Evolutionary conservation across 2,888 invertebrate species (phyloP), one percentile per base, ranked within the genome.

Genomic region (Dicyrtomina minuta): DNA sequence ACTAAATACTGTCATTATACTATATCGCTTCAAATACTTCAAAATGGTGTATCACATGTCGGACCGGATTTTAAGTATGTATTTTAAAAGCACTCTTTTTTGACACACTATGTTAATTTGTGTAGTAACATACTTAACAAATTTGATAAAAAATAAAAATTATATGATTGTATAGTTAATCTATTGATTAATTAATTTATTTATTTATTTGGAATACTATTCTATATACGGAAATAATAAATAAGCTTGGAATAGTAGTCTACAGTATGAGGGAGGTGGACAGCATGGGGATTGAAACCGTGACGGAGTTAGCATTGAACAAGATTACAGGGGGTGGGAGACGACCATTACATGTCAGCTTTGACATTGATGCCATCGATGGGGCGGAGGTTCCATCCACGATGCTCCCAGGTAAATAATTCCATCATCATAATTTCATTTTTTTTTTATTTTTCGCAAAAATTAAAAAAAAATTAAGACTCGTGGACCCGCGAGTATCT

Each of bases 191-290:
- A 17, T 46, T 8, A 46, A 46, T 17, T 4, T 17, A 17, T 5
- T 17, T 4, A 4, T n/a, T n/a, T n/a, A 4, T 17, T 46, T 46
- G 15, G 15, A 46, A 17, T 46, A 10, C 13, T 43, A n/a, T n/a
- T 43, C 43, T 51, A 13, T 55, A 22, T 15, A 83, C 90, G 80
- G 83, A 90, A 71, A 87, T 91, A 56, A 88, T 96, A 73, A 89
- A 93, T 79, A 90, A 92, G 83, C 87, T 90, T 80, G 88, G 90
- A 13, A 90, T 96, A 66, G 83, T 84, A 39, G 87, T 90, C 33
- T 96, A 88, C 82, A 90, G 91, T 27, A 96, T 96, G 91, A 89
- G 90, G 80, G 94, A 90, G 71, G 85, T 92, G 56, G 90, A 91
- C 81, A 84, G 86, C 79, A 85, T 88, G 78, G 96, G 96, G 0